phyloP scores from a whole-genome alignment of 2,113 vertebrate species.

The Cheirogaleus medius region DNA sequence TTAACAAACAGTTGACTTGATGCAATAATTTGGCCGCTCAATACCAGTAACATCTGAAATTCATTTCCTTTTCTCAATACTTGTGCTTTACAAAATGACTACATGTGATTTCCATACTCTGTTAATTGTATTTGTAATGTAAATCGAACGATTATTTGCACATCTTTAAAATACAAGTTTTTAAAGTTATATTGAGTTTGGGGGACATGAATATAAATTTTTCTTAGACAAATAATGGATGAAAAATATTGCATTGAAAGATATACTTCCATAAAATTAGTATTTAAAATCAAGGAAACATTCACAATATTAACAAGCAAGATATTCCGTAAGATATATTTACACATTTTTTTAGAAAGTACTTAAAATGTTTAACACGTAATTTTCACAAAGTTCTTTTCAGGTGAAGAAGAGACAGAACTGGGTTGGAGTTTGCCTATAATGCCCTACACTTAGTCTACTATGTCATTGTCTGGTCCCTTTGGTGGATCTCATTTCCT shows the following conservation, averaged over 20 bases:
- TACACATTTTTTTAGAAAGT: not conserved
- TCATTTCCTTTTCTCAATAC: slow-evolving; percentile 15
- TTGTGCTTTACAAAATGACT: slow-evolving; percentile 9
- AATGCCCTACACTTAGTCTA: not conserved
- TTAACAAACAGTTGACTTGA: slow-evolving; percentile 35
- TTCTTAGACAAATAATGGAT: slow-evolving; percentile 10
- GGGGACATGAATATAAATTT: not conserved
- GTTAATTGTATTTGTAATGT: not conserved
- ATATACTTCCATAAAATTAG: not conserved
- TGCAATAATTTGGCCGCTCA: slow-evolving; percentile 20
- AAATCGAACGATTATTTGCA: slow-evolving; percentile 24
- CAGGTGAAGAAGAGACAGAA: not conserved
- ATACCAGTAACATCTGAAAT: not conserved
- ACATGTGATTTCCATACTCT: not conserved
- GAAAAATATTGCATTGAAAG: not conserved
- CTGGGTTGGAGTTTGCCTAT: not conserved
- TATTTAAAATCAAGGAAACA: slow-evolving; percentile 1
- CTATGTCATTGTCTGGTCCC: not conserved
- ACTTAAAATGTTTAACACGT: not conserved
- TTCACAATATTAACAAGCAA: not conserved
- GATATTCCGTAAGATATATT: not conserved
- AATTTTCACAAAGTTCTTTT: not conserved
- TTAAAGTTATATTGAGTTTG: slow-evolving; percentile 15
- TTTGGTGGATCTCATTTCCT: not conserved
- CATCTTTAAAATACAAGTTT: slow-evolving; percentile 32